These are phyloP conservation scores for Xenopus petersii DNA, from an alignment of 2,797 vertebrate species.

Conservation along the genomic window DNA sequence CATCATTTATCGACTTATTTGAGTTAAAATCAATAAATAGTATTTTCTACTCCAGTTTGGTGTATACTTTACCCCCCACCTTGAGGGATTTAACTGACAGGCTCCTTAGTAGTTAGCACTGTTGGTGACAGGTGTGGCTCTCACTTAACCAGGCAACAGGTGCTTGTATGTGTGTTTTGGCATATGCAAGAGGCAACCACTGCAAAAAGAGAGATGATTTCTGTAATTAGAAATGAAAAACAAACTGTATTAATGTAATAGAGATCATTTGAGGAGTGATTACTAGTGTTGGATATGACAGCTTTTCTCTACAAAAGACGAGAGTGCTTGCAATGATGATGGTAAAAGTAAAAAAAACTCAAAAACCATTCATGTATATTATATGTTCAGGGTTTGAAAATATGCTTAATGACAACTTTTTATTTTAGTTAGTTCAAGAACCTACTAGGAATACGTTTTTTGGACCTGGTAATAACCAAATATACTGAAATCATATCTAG, in stretches of 20 bases:
- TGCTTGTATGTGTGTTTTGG: constrained; percentile 63
- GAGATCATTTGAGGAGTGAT: constrained; percentile 2
- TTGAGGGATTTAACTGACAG: constrained; percentile 48
- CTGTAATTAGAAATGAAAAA: constrained; percentile 53
- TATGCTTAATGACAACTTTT: no score
- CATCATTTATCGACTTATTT: constrained; percentile 50
- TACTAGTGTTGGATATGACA: not conserved
- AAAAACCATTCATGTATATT: not conserved
- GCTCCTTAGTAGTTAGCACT: constrained; percentile 40
- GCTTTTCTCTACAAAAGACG: not conserved
- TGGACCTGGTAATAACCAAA: no score
- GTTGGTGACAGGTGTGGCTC: constrained; percentile 64
- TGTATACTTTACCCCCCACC: constrained; percentile 51
- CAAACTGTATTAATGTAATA: constrained; percentile 7
- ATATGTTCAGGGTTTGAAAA: not conserved
- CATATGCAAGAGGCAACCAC: constrained; percentile 52
- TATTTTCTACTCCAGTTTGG: constrained; percentile 51
- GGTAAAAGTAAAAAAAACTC: not conserved
- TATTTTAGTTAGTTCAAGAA: no score
- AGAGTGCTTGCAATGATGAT: not conserved
- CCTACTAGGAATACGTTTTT: no score
- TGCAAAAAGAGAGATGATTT: constrained; percentile 44
- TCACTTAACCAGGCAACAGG: constrained; percentile 68
- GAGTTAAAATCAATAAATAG: constrained; percentile 52
- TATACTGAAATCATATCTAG: no score